Evolutionary conservation across 2,888 invertebrate species (phyloP).

Genomic region (Sesamia inferens): DNA sequence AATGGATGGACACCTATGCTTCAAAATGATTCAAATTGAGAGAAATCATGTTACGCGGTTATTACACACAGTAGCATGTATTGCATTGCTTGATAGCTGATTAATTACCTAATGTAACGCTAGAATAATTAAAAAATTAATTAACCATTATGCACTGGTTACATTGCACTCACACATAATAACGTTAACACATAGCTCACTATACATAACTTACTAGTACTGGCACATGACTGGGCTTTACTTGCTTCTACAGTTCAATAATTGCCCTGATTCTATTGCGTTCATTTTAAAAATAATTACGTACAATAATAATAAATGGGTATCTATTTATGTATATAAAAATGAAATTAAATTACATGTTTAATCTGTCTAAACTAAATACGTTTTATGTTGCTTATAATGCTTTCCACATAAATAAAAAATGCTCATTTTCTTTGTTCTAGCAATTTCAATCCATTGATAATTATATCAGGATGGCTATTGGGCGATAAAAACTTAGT

Average conservation of each 20-base stretch:
- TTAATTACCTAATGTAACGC: slow-evolving; percentile 25
- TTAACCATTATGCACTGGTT: slow-evolving; percentile 7
- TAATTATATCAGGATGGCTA: background rate
- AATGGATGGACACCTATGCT: no score
- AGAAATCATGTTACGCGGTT: background rate
- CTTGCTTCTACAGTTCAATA: slow-evolving; percentile 19
- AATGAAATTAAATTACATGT: background rate
- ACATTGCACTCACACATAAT: slow-evolving; percentile 20
- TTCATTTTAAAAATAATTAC: background rate
- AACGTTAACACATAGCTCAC: slow-evolving; percentile 31
- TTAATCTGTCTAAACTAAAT: background rate
- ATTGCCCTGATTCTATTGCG: background rate
- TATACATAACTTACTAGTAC: slow-evolving; percentile 12
- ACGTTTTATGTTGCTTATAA: background rate
- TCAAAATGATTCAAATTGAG: no score
- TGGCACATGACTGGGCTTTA: slow-evolving; percentile 13
- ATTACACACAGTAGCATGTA: slow-evolving; percentile 14
- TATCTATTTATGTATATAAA: no score
- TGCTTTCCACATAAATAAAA: background rate
- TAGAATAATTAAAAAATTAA: slow-evolving; percentile 16
- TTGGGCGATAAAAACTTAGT: background rate
- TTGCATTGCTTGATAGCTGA: slow-evolving; percentile 1
- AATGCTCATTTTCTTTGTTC: background rate
- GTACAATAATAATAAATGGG: background rate
- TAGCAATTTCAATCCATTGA: background rate